phyloP scores from a whole-genome alignment of 1,140 invertebrate genomes.

The Ptiloglossa arizonensis region DNA sequence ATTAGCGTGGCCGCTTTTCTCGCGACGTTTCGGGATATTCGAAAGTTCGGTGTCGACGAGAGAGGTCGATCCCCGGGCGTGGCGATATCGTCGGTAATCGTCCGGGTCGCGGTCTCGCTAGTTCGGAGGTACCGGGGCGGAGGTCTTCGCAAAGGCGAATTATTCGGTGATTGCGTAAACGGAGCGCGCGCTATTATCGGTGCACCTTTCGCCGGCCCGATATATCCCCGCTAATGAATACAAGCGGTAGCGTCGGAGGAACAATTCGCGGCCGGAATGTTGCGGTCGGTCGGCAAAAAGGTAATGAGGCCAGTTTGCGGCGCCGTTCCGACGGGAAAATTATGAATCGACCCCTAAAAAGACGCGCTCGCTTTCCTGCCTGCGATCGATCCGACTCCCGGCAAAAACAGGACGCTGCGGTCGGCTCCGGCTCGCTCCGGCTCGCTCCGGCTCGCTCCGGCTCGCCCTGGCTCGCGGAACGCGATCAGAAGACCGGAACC shows the following conservation, averaged over 20 bases:
- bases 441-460: constrained; percentile 16
- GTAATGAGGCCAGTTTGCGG: constrained; percentile 76
- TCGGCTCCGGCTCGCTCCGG: constrained; percentile 41
- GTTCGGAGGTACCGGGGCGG: neutral
- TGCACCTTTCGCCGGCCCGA: neutral
- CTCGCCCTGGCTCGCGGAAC: constrained; percentile 23
- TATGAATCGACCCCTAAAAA: constrained; percentile 74
- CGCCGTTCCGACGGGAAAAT: constrained; percentile 73
- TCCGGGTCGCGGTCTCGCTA: too few relatives aligned
- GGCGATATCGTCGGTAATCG: constrained; percentile 2
- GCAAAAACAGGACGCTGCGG: constrained; percentile 68
- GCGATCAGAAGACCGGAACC: constrained; percentile 4
- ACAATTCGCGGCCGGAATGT: constrained; percentile 70
- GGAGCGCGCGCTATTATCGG: constrained; percentile 1
- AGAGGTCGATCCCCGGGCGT: too few relatives aligned
- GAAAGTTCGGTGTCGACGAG: neutral
- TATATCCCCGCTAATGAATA: constrained; percentile 45
- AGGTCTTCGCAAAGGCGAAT: neutral
- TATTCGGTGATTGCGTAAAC: neutral
- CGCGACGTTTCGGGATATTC: neutral
- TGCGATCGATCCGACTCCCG: constrained; percentile 31
- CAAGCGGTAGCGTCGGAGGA: constrained; percentile 51
- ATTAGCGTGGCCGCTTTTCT: neutral
- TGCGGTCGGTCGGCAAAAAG: constrained; percentile 74
- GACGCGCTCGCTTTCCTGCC: constrained; percentile 48